Evolutionary conservation across 2,888 invertebrate genomes (phyloP), one percentile per base, ranked within the genome.

Genomic region (Drosophila testacea): DNA sequence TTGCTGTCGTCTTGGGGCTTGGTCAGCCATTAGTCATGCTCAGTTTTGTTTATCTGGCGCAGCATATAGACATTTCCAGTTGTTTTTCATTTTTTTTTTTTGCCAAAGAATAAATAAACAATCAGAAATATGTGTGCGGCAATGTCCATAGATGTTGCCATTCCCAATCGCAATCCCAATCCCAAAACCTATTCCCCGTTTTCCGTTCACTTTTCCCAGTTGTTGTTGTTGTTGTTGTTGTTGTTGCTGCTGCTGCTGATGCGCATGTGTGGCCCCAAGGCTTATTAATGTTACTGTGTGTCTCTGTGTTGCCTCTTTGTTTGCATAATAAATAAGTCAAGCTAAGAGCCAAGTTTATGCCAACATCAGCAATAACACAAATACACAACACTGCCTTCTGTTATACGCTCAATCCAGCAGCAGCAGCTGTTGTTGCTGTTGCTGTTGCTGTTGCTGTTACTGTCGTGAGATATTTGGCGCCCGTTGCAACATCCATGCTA

Each of bases 11-110:
- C 69, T 69, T 69, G 60, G 76, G 80, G 77, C 77, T 80, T 77
- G 78, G 77, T 77, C 81, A 62, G 64, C 73, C 81, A 79, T 81
- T 79, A 81, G 79, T 79, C 79, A 79, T 70, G 81, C 73, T 70
- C 57, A 48, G 60, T 52, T 75, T 64, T 80, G 73, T 69, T 78
- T 74, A 48, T 59, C 69, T 70, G 76, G 59, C 69, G 57, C 56
- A 51, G 56, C 60, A 42, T 41, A 52, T 57, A 68, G 27, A 74
- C 73, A 61, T 39, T 62, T 57, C 2, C 69, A 52, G 69, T 60
- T 51, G 22, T 48, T 48, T 47, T 47, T 42, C 46, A n/a, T n/a
- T 52, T 63, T 68, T 65, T 7, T 9, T 7, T 32, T 9, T 32
- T 63, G 67, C 30, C 68, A 73, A 56, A 78, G 69, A 65, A 78